Base-by-base conservation (phyloP, 2,113 vertebrate genomes). In the Dinomys branickii region DNA sequence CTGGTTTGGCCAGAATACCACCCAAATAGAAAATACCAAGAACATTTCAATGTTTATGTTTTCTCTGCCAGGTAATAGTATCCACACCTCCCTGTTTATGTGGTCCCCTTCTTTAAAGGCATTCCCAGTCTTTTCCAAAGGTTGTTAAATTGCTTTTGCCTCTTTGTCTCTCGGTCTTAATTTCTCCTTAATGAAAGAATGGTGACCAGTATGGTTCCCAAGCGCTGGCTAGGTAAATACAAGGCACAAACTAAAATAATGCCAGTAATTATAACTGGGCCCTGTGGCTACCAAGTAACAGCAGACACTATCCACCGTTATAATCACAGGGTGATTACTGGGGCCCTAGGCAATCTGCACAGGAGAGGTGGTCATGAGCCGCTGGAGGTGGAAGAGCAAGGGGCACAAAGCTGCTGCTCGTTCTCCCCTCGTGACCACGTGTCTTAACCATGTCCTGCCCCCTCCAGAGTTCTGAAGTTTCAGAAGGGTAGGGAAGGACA, bases 401-500 rank as follows among this genome's bases (percentile, higher is more conserved):
- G 24, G 81, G 90, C 78, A 78, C 81, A 81, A 87, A 87, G 90
- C 88, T 67, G 28, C 93, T 88, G 93, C 87, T 75, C 85, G 78
- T 95, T 98, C 94, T 75, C 75, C 86, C 30, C 58, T 88, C 1
- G 0, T 93, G 78, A 33, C 80, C 56, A 9, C 44, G 88, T 95
- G 35, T 96, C 90, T 50, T 7, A n/a, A 75, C 86, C 71, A 54
- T 91, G 73, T n/a, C 75, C 81, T 82, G 58, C 75, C 90, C 58
- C 47, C 98, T 96, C 78, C 78, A 24, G 89, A 81, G 93, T 97
- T 33, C 20, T 94, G 97, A 94, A 85, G 65, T 83, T 96, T 97
- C 85, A 97, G 96, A 97, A 95, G 69, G 33, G 69, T 88, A 90
- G 47, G 94, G 96, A 97, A 96, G 93, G 90, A 89, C 91, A 94